Percentiles rank a stretch among this genome's conserved stretches.
Conservation (phyloP, 2,113 vertebrate genomes). For the Chloroceryle aenea region DNA sequence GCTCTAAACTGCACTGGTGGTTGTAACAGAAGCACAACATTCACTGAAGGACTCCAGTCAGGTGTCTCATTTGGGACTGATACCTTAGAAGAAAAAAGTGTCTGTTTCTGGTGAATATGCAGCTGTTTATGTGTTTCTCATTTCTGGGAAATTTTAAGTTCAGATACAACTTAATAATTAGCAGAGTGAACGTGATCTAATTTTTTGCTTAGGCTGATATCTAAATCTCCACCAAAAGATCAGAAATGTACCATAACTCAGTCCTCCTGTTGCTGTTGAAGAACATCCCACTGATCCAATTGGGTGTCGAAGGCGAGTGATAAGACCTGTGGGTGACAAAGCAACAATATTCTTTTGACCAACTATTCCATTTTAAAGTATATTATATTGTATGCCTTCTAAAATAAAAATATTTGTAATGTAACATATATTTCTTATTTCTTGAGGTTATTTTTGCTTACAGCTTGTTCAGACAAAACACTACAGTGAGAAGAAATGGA, state of each 20-base stretch:
- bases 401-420: background rate
- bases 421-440: background rate
- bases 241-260: constrained; percentile 81
- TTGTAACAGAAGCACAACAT: background rate
- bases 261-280: constrained; percentile 75
- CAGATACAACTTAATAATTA: background rate
- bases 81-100: background rate
- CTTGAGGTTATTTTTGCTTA: background rate
- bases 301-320: constrained; percentile 82
- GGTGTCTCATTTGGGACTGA: background rate
- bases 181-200: background rate
- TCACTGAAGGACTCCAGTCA: background rate
- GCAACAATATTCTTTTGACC: background rate
- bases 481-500: background rate
- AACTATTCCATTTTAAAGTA: background rate
- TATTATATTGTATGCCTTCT: accelerated
- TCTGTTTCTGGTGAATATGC: background rate
- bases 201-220: background rate
- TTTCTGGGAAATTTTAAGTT: background rate
- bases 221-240: background rate
- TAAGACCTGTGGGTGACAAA: constrained; percentile 75
- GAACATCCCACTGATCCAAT: constrained; percentile 77
- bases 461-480: background rate
- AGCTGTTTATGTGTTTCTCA: background rate
- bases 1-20: background rate